Base-by-base conservation (phyloP, 2,797 vertebrate genomes). In the Cuculus canorus region DNA sequence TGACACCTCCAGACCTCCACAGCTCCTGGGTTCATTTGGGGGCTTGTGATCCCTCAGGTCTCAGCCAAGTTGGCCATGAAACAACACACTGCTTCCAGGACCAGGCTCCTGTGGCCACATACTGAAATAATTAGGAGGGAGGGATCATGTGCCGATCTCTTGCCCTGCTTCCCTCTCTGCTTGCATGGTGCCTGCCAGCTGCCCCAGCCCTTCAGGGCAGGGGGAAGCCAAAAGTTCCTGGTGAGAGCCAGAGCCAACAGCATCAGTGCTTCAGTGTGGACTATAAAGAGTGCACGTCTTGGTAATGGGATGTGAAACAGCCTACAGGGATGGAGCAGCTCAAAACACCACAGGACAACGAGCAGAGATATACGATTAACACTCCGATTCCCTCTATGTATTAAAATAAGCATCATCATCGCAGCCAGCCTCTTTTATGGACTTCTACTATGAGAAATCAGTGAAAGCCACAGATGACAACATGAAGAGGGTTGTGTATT, bases 71-170 rank as follows among this genome's bases (percentile, higher is more conserved):
- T 94, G 95, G 96, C 90, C 86, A 72, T 9, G 30, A 84, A 92
- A 59, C 25, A n/a, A 27, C 86, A 28, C 13, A 18, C 81, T 13
- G 43, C 91, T 79, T 91, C 94, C 94, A 95, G 88, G 47, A 6
- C 45, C 57, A 22, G 84, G 90, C 90, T 96, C 64, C 33, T 33
- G 82, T 37, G 60, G 76, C 80, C 41, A 3, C 94, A 83, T 86
- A 28, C 71, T 92, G 96, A 91, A 96, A 71, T 89, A 82, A 95
- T 97, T 95, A 95, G 53, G 68, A 86, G 82, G 72, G 86, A 92
- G 70, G 66, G 78, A 89, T 23, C 30, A 1, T 23, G 45, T 3
- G 28, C 60, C 2, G 5, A 9, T 56, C 53, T 65, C 41, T 91
- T 69, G 52, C 81, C 66, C 70, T 24, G 43, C 37, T 64, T 41